Conservation (phyloP, 2,888 invertebrate species). For the Pseudoips prasinana region DNA sequence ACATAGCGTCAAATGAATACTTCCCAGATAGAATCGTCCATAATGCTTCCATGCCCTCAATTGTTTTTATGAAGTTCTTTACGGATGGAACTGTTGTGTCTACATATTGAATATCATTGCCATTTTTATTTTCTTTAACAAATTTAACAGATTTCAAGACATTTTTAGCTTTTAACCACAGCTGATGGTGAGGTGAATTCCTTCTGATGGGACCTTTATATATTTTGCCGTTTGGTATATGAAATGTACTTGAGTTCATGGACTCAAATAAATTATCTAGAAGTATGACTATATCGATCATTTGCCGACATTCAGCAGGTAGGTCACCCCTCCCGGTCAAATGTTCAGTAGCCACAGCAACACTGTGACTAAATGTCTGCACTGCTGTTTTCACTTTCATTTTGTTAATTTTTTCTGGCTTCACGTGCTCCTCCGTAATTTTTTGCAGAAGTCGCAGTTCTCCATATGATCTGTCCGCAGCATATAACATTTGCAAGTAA, state of each 20-base stretch:
- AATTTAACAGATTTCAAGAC: slow-evolving; percentile 6
- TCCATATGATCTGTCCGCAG: slow-evolving; percentile 22
- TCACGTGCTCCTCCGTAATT: slow-evolving; percentile 29
- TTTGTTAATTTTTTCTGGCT: slow-evolving; percentile 30
- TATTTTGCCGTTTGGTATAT: slow-evolving; percentile 6
- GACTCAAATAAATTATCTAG: slow-evolving; percentile 11
- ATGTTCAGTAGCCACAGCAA: slow-evolving; percentile 25
- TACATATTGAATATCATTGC: slow-evolving; percentile 1
- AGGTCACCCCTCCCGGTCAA: slow-evolving; percentile 4
- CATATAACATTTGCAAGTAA: slow-evolving; percentile 19
- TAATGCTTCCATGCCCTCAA: slow-evolving; percentile 5
- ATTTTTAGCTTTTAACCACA: slow-evolving; percentile 10
- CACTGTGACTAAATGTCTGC: slow-evolving; percentile 35
- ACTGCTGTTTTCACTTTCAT: slow-evolving; percentile 29
- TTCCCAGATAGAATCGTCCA: slow-evolving; percentile 4
- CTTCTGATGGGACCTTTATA: slow-evolving; percentile 5
- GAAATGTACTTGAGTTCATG: slow-evolving; percentile 2
- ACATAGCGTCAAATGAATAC: slow-evolving; percentile 6
- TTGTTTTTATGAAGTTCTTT: slow-evolving; percentile 3
- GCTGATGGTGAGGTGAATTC: slow-evolving; percentile 3
- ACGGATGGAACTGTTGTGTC: slow-evolving; percentile 5
- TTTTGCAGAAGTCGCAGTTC: slow-evolving; percentile 22
- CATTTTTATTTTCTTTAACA: background rate
- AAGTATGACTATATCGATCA: slow-evolving; percentile 1
- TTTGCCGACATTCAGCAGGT: slow-evolving; percentile 2